Conservation (phyloP, 2,797 vertebrate genomes). For the Epinephelus malabaricus region DNA sequence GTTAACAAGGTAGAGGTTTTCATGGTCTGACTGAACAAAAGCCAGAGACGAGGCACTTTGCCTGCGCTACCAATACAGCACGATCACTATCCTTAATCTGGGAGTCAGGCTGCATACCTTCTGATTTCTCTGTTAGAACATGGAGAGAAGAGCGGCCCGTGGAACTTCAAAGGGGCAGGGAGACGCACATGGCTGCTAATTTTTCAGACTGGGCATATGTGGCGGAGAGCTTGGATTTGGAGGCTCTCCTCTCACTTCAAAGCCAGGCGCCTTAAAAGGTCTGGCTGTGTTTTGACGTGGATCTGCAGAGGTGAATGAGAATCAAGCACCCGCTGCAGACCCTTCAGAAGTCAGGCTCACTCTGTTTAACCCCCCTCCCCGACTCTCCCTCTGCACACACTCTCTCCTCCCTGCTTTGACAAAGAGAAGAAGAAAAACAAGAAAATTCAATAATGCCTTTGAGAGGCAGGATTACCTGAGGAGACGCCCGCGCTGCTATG, state of each 20-base stretch:
- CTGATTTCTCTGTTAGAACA: conserved; percentile 86
- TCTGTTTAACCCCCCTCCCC: conserved; percentile 82
- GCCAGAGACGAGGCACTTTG: conserved; percentile 63
- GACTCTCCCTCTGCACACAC: conserved; percentile 76
- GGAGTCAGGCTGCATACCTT: conserved; percentile 87
- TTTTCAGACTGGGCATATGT: conserved; percentile 86
- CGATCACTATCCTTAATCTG: conserved; percentile 84
- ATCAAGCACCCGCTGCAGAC: conserved; percentile 88
- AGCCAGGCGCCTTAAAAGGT: conserved; percentile 89
- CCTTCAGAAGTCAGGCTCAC: conserved; percentile 86
- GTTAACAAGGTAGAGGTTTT: conserved; percentile 79
- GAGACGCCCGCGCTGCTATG: conserved; percentile 83
- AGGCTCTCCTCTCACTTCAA: conserved; percentile 91
- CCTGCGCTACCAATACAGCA: conserved; percentile 71
- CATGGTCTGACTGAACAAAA: conserved; percentile 78
- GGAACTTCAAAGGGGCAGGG: conserved; percentile 88
- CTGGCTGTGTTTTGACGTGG: conserved; percentile 89
- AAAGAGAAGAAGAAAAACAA: conserved; percentile 89
- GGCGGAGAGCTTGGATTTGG: conserved; percentile 86
- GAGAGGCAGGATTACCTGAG: conserved; percentile 91
- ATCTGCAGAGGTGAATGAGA: conserved; percentile 90
- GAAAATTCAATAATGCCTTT: conserved; percentile 91
- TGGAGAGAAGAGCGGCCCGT: conserved; percentile 68
- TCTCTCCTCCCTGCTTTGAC: conserved; percentile 79
- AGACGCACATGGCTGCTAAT: conserved; percentile 87